Conservation (phyloP, 2,888 invertebrate genomes). For the Terebella lapidaria region DNA sequence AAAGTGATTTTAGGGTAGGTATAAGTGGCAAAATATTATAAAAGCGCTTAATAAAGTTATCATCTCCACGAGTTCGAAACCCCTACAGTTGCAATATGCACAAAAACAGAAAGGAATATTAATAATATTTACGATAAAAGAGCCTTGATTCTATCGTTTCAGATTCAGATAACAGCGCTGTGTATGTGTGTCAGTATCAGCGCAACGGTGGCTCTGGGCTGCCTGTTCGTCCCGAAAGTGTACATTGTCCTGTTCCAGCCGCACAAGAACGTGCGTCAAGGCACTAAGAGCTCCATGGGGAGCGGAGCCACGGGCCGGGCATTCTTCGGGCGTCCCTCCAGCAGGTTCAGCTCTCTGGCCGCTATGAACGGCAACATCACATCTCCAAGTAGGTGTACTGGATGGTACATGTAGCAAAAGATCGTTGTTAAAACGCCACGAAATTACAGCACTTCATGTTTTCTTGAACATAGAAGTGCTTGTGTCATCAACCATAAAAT, state of each 20-base stretch:
- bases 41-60: too few relatives aligned
- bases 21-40: too few relatives aligned
- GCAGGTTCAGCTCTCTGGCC: conserved; percentile 8
- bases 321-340: conserved; percentile 12
- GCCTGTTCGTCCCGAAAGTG: conserved; percentile 68
- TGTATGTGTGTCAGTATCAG: conserved; percentile 68
- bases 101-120: too few relatives aligned
- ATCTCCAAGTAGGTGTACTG: conserved; percentile 23
- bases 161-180: conserved; percentile 69
- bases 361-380: conserved; percentile 23
- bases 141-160: conserved; percentile 32
- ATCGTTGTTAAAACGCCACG: too few relatives aligned
- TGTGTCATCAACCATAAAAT: too few relatives aligned
- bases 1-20: conserved; percentile 68
- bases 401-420: too few relatives aligned
- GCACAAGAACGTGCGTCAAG: conserved; percentile 67
- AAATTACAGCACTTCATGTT: too few relatives aligned
- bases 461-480: not conserved
- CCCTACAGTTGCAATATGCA: too few relatives aligned
- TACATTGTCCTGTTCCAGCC: conserved; percentile 71
- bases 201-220: conserved; percentile 66
- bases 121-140: too few relatives aligned
- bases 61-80: too few relatives aligned
- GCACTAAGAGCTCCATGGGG: conserved; percentile 7
- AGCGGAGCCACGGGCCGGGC: conserved; percentile 10